A percentile compares a stretch with the other conserved stretches of the same genome.
Evolutionary conservation across 2,113 vertebrate species (phyloP).

Genomic region (Helogale parvula): DNA sequence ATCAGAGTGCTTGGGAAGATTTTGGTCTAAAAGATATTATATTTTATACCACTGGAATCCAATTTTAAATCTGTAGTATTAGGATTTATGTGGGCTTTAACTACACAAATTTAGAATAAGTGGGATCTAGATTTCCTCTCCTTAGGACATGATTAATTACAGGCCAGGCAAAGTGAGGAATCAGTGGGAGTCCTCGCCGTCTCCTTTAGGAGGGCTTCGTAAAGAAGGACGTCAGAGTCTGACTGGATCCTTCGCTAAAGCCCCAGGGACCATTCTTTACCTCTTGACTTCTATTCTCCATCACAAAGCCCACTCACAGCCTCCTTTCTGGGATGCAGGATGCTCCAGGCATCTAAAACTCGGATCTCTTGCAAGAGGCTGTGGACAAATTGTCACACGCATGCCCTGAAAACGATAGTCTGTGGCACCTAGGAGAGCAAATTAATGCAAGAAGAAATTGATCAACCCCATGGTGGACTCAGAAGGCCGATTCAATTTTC

Average conservation of each 20-base stretch:
- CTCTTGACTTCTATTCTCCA: not conserved
- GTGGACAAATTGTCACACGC: not conserved
- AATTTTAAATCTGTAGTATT: not conserved
- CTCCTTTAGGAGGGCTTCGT: not conserved
- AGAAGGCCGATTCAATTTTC: slow-evolving; percentile 35
- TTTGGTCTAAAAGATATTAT: not conserved
- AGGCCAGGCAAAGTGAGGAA: not conserved
- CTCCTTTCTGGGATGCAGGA: no score
- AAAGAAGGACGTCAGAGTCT: no score
- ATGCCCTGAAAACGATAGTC: not conserved
- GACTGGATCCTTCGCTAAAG: not conserved
- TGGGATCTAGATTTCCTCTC: not conserved
- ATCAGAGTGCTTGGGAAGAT: not conserved
- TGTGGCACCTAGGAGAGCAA: not conserved
- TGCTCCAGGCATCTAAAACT: not conserved
- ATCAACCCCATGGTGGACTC: not conserved
- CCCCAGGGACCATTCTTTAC: not conserved
- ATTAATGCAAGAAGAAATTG: not conserved
- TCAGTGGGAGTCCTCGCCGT: not conserved
- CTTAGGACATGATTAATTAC: not conserved
- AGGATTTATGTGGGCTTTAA: not conserved
- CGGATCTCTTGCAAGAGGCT: not conserved
- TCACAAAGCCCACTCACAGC: fast-evolving
- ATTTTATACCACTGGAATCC: not conserved
- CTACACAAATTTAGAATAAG: not conserved